These are phyloP conservation scores for Temnothorax longispinosus DNA, from an alignment of 1,140 invertebrate genomes.

Conservation along the genomic window DNA sequence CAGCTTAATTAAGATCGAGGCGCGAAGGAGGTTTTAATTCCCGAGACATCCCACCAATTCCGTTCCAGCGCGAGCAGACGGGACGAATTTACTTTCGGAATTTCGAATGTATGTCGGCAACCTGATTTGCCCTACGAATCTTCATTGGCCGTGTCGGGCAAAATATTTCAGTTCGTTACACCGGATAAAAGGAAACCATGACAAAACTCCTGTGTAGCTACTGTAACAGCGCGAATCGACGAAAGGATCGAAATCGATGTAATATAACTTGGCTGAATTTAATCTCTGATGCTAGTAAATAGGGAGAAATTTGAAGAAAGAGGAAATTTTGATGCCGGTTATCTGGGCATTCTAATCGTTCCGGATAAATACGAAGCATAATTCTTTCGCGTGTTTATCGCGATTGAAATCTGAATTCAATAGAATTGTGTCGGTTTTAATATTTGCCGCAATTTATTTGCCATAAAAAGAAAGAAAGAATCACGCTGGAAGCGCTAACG, in stretches of 20 bases:
- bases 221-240: not conserved
- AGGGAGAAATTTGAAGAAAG: not conserved
- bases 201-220: not conserved
- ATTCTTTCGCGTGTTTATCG: not conserved
- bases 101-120: conserved; percentile 43
- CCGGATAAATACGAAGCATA: not conserved
- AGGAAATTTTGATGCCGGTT: not conserved
- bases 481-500: not conserved
- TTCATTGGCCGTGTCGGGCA: conserved; percentile 8
- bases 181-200: not conserved
- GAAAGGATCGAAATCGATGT: not conserved
- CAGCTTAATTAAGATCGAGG: not conserved
- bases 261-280: not conserved
- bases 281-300: not conserved
- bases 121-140: conserved; percentile 24
- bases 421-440: not conserved
- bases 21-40: not conserved
- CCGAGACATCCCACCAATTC: not conserved
- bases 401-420: not conserved
- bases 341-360: not conserved
- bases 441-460: too few species aligned
- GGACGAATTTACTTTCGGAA: conserved; percentile 37
- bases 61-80: conserved; percentile 10
- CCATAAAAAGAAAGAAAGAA: not conserved
- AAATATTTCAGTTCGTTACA: conserved; percentile 14